Conservation (phyloP, 2,888 invertebrate species). For the Eilema caniola region DNA sequence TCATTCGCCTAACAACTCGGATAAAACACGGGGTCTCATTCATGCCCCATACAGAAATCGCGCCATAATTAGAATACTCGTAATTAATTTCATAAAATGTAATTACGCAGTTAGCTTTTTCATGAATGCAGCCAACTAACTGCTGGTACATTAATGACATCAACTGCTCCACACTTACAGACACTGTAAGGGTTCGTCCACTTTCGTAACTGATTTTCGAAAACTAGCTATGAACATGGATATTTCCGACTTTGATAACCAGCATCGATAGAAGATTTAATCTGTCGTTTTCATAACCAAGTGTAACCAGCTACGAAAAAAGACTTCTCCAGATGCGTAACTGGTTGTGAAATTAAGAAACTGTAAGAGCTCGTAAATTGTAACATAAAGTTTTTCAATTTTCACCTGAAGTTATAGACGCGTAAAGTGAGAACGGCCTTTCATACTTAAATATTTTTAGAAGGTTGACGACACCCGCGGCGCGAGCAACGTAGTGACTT, state of each 20-base stretch:
- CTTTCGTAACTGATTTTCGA: too few relatives aligned
- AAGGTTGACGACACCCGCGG: conserved; percentile 79
- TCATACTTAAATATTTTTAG: conserved; percentile 76
- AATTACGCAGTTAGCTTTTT: conserved; percentile 30
- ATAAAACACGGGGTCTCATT: conserved; percentile 16
- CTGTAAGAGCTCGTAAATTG: conserved; percentile 80
- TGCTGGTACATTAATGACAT: conserved; percentile 67
- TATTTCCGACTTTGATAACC: too few relatives aligned
- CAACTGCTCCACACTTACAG: conserved; percentile 73
- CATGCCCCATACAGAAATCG: conserved; percentile 19
- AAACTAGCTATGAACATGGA: too few relatives aligned
- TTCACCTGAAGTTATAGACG: conserved; percentile 82
- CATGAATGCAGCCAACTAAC: conserved; percentile 30
- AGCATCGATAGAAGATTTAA: too few relatives aligned
- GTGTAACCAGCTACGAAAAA: too few relatives aligned
- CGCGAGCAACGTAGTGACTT: conserved; percentile 74
- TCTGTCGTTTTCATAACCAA: too few relatives aligned
- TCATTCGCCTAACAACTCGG: conserved; percentile 7
- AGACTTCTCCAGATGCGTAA: too few relatives aligned
- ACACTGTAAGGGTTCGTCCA: conserved; percentile 63
- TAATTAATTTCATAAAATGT: conserved; percentile 41
- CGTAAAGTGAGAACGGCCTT: conserved; percentile 73
- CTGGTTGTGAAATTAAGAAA: conserved; percentile 17
- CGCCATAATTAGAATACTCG: conserved; percentile 40
- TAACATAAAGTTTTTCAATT: conserved; percentile 86